Evolutionary conservation across 2,888 invertebrate genomes (phyloP).

Genomic region (Trissolcus brochymenae): DNA sequence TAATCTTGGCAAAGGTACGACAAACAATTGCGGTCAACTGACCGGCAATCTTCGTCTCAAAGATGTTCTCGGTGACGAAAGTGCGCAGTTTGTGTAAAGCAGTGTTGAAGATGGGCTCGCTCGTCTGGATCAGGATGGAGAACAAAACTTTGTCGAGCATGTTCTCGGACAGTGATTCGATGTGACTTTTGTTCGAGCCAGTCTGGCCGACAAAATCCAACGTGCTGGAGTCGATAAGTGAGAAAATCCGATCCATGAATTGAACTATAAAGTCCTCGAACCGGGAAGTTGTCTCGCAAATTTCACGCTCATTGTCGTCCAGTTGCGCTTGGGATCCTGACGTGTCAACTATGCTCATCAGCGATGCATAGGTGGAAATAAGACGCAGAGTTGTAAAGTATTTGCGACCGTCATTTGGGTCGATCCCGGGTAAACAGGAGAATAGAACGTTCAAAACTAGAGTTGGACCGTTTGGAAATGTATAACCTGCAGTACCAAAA

Average conservation of each 20-base stretch:
- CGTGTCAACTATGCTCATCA: slow-evolving; percentile 91
- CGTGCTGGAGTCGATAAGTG: slow-evolving; percentile 84
- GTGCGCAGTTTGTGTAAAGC: slow-evolving; percentile 86
- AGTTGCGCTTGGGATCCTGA: slow-evolving; percentile 86
- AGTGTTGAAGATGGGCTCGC: slow-evolving; percentile 78
- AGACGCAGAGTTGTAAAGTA: slow-evolving; percentile 87
- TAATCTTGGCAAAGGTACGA: slow-evolving; percentile 81
- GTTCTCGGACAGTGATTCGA: slow-evolving; percentile 85
- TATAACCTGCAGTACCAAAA: slow-evolving; percentile 70
- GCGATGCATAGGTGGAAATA: slow-evolving; percentile 84
- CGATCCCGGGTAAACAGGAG: slow-evolving; percentile 90
- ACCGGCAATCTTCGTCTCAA: slow-evolving; percentile 90
- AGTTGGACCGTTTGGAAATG: slow-evolving; percentile 85
- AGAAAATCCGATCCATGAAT: slow-evolving; percentile 87
- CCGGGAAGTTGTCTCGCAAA: slow-evolving; percentile 89
- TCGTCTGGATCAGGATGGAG: slow-evolving; percentile 85
- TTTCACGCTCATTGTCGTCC: slow-evolving; percentile 85
- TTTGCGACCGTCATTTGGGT: slow-evolving; percentile 90
- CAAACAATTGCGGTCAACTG: slow-evolving; percentile 86
- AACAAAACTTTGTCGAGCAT: slow-evolving; percentile 83
- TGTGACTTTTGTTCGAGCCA: slow-evolving; percentile 80
- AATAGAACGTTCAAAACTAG: slow-evolving; percentile 89
- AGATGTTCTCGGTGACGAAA: slow-evolving; percentile 85
- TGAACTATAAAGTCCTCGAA: slow-evolving; percentile 93
- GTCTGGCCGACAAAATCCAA: slow-evolving; percentile 80